These are phyloP conservation scores for Pollenia angustigena DNA, from an alignment of 2,888 invertebrate genomes.

Conservation along the genomic window DNA sequence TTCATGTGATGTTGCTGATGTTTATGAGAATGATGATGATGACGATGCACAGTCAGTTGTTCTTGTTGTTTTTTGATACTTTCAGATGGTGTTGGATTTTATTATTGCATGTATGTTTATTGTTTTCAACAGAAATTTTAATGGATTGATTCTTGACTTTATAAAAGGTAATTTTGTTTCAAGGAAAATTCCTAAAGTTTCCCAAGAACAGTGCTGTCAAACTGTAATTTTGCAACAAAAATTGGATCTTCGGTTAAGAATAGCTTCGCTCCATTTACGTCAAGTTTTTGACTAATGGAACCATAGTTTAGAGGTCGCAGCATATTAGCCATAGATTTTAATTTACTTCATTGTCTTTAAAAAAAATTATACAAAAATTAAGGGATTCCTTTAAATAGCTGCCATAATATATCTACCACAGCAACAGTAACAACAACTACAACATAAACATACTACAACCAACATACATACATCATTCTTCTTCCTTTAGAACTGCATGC, in stretches of 20 bases:
- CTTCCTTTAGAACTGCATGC: conserved; percentile 65
- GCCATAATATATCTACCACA: neutral
- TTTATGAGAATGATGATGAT: conserved; percentile 51
- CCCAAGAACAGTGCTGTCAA: too few relatives aligned
- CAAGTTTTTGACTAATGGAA: too few relatives aligned
- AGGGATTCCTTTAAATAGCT: conserved; percentile 37
- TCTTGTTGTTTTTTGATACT: conserved; percentile 48
- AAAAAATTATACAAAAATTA: neutral
- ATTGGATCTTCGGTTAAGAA: too few relatives aligned
- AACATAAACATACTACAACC: neutral
- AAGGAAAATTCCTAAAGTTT: neutral
- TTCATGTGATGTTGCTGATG: conserved; percentile 69
- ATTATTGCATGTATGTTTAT: conserved; percentile 37
- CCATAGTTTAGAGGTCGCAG: too few relatives aligned
- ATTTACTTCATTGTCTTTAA: neutral
- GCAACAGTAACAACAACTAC: conserved; percentile 14
- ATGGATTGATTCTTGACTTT: conserved; percentile 2
- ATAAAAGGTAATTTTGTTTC: neutral
- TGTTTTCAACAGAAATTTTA: conserved; percentile 19
- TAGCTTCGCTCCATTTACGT: too few relatives aligned
- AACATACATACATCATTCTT: conserved; percentile 50
- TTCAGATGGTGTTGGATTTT: conserved; percentile 50
- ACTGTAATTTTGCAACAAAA: too few relatives aligned
- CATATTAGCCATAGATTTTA: too few relatives aligned
- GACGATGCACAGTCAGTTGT: conserved; percentile 50